A percentile compares a stretch with the other conserved stretches of the same genome.
Conservation (phyloP, 1,140 invertebrate species). For the Hylaeus anthracinus region DNA sequence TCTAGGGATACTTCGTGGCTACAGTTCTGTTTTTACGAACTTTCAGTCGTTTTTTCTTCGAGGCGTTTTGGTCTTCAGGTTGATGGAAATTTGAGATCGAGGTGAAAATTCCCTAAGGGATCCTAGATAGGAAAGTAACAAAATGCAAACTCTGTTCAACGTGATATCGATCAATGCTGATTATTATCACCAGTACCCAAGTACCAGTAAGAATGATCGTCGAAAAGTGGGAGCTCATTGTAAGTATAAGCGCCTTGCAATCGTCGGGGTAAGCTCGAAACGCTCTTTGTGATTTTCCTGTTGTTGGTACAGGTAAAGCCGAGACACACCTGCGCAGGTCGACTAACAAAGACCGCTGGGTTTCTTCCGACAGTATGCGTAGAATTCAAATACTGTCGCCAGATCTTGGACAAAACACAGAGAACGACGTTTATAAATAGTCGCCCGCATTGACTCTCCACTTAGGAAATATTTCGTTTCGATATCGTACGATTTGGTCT, state of each 20-base stretch:
- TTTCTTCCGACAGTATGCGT: not conserved
- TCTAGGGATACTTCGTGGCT: not conserved
- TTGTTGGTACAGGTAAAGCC: conserved; percentile 9
- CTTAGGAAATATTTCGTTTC: not conserved
- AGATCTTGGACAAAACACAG: not conserved
- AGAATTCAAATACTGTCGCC: conserved; percentile 10
- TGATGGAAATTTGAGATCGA: too few species aligned
- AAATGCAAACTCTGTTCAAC: not conserved
- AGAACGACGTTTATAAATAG: not conserved
- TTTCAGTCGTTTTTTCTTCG: too few species aligned
- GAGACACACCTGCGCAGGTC: conserved; percentile 24
- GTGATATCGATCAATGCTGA: not conserved
- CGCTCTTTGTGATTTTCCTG: conserved; percentile 20
- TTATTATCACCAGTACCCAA: not conserved
- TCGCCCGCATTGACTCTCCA: not conserved
- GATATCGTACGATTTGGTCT: too few species aligned
- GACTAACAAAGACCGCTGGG: conserved; percentile 19
- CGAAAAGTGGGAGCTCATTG: conserved; percentile 4
- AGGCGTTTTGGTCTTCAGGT: too few species aligned
- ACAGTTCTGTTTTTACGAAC: not conserved
- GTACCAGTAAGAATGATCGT: not conserved
- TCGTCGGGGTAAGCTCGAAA: not conserved
- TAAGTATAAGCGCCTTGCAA: not conserved
- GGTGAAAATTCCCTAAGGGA: not conserved
- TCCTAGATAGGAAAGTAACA: not conserved